phyloP scores from a whole-genome alignment of 2,888 invertebrate genomes.

The Diarsia brunnea region DNA sequence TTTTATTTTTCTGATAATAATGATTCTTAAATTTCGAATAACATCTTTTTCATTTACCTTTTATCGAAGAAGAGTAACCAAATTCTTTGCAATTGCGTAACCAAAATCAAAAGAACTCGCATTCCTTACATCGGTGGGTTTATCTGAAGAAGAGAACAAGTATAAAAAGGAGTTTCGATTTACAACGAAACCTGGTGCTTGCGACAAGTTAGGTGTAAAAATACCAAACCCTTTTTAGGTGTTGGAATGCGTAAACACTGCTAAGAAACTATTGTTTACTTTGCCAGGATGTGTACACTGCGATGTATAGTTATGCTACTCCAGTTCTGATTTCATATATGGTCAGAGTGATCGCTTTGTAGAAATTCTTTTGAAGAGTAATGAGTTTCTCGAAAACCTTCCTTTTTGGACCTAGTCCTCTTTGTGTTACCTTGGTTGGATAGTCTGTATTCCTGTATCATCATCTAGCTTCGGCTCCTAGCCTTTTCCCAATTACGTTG shows the following conservation, averaged over 20 bases:
- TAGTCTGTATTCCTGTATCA: background rate
- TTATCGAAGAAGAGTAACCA: conserved; percentile 5
- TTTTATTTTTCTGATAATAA: background rate
- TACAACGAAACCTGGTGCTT: conserved; percentile 48
- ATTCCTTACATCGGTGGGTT: conserved; percentile 39
- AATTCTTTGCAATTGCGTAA: conserved; percentile 39
- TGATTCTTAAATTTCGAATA: background rate
- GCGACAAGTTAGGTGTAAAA: conserved; percentile 65
- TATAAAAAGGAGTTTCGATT: conserved; percentile 49
- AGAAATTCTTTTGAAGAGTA: conserved; percentile 29
- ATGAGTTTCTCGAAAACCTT: background rate
- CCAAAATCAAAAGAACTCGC: conserved; percentile 42
- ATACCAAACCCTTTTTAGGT: conserved; percentile 66
- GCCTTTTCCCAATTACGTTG: too few species aligned
- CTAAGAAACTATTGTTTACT: conserved; percentile 66
- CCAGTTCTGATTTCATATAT: conserved; percentile 44
- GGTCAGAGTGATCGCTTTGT: conserved; percentile 27
- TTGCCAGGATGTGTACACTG: conserved; percentile 39
- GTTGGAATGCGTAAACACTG: conserved; percentile 67
- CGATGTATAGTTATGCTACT: conserved; percentile 29
- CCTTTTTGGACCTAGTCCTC: background rate
- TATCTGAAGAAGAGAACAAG: conserved; percentile 53
- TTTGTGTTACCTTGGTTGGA: background rate
- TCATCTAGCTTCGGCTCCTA: too few species aligned
- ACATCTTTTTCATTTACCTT: conserved; percentile 7